Percentiles rank a stretch among this genome's conserved stretches.
These are phyloP conservation scores for Callionymus lyra DNA, from an alignment of 2,113 vertebrate species.

Conservation along the genomic window DNA sequence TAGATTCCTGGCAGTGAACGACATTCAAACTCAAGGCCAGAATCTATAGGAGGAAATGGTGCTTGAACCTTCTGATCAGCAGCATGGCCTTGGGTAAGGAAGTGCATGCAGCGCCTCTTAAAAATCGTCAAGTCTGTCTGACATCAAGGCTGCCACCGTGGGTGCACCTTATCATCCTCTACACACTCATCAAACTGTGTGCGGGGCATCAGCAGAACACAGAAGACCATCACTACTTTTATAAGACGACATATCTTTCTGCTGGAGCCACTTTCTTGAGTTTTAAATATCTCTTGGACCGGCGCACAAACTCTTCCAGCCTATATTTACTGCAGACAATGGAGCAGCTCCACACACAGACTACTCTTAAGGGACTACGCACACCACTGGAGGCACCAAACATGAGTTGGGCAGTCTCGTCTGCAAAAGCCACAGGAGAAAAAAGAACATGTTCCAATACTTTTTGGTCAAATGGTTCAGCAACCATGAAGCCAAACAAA, in stretches of 20 bases:
- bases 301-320: not conserved
- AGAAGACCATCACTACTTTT: too few relatives aligned
- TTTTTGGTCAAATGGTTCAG: conserved; percentile 33
- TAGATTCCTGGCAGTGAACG: conserved; percentile 15
- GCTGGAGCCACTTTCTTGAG: too few relatives aligned
- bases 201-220: conserved; percentile 2
- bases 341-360: conserved; percentile 20
- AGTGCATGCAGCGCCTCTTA: conserved; percentile 2
- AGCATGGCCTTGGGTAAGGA: conserved; percentile 19
- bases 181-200: not conserved
- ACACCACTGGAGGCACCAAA: conserved; percentile 21
- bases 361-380: conserved; percentile 13
- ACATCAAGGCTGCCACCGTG: conserved; percentile 6
- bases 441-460: conserved; percentile 19
- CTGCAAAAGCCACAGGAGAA: conserved; percentile 9
- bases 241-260: too few relatives aligned
- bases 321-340: conserved; percentile 6
- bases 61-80: conserved; percentile 37
- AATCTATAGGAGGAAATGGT: conserved; percentile 40
- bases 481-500: conserved; percentile 23
- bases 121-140: conserved; percentile 11
- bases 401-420: conserved; percentile 1
- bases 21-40: conserved; percentile 29
- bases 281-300: too few relatives aligned
- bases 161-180: conserved; percentile 5